Conservation (phyloP, 2,888 invertebrate genomes). For the Octonoba sinensis region DNA sequence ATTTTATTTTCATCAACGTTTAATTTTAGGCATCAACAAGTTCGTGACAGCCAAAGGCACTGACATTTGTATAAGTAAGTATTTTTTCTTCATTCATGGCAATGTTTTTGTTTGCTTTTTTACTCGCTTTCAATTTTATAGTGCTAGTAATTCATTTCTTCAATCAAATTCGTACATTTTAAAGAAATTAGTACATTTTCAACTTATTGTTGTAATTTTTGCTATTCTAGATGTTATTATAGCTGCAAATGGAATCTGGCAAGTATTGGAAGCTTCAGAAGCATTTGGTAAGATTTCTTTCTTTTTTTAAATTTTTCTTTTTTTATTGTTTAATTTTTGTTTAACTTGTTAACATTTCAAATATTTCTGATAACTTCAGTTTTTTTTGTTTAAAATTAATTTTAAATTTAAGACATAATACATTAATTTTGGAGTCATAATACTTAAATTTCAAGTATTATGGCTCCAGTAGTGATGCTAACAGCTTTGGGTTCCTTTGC, state of each 20-base stretch:
- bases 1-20: not conserved
- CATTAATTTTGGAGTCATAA: too few relatives aligned
- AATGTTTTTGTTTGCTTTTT: not conserved
- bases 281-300: slow-evolving; percentile 72
- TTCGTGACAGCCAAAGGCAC: slow-evolving; percentile 39
- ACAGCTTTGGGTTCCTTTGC: too few relatives aligned
- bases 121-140: not conserved
- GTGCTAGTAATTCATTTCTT: not conserved
- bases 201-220: not conserved
- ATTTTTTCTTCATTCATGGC: not conserved
- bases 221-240: slow-evolving; percentile 78
- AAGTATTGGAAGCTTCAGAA: slow-evolving; percentile 80
- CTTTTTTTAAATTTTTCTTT: too few relatives aligned
- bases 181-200: not conserved
- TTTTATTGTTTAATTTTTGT: not conserved
- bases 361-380: too few relatives aligned
- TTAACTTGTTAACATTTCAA: not conserved
- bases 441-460: too few relatives aligned
- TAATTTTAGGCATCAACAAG: slow-evolving; percentile 65
- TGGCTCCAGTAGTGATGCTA: too few relatives aligned
- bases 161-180: not conserved
- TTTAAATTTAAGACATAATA: too few relatives aligned
- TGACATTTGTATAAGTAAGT: slow-evolving; percentile 56
- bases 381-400: too few relatives aligned
- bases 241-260: slow-evolving; percentile 81